These are phyloP conservation scores for Tachyglossus aculeatus DNA, from an alignment of 2,797 vertebrate genomes.

Conservation along the genomic window DNA sequence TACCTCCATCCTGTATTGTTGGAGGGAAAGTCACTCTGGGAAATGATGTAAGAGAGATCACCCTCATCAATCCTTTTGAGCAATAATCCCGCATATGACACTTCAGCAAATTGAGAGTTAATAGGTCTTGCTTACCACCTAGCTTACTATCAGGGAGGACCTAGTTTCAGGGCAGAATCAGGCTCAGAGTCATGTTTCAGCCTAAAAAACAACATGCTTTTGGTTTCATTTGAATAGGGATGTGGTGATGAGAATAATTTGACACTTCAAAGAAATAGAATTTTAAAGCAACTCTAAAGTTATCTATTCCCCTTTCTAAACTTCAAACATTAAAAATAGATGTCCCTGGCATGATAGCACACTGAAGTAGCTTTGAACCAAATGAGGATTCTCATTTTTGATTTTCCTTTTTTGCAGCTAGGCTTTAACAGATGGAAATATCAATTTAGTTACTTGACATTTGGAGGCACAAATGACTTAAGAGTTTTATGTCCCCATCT, in stretches of 20 bases:
- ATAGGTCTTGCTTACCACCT: no score
- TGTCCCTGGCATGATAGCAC: slow-evolving; percentile 55
- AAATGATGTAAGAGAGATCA: no score
- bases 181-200: slow-evolving; percentile 22
- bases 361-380: slow-evolving; percentile 54
- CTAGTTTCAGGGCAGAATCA: no score
- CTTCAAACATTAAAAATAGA: slow-evolving; percentile 62
- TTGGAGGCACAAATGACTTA: slow-evolving; percentile 54
- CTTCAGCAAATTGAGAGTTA: no score
- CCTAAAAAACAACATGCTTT: slow-evolving; percentile 13
- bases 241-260: slow-evolving; percentile 34
- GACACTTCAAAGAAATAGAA: slow-evolving; percentile 51
- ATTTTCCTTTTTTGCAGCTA: slow-evolving; percentile 51
- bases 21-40: no score
- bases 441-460: slow-evolving; percentile 58
- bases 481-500: slow-evolving; percentile 45
- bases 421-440: slow-evolving; percentile 56
- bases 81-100: no score
- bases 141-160: no score
- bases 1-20: no score
- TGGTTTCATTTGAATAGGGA: slow-evolving; percentile 28
- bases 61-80: no score
- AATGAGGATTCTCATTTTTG: slow-evolving; percentile 59
- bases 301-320: slow-evolving; percentile 41
- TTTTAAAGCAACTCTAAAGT: slow-evolving; percentile 47